A percentile compares a stretch with the other conserved stretches of the same genome.
Evolutionary conservation across 2,888 invertebrate species (phyloP).

Genomic region (Lithophane leautieri): DNA sequence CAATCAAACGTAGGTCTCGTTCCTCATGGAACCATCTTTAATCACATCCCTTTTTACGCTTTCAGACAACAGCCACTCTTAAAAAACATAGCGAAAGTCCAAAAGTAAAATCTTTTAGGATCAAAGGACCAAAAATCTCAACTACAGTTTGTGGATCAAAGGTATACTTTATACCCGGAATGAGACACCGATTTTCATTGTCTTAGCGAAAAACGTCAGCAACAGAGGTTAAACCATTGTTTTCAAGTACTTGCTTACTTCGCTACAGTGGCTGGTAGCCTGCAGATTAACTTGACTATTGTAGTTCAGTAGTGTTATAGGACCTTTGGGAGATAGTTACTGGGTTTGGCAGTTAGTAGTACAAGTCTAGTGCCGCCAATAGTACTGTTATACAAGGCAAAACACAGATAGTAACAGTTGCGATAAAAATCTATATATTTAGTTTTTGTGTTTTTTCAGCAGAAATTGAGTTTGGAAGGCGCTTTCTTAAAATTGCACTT

Average conservation of each 20-base stretch:
- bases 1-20: background rate
- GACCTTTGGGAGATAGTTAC: slow-evolving; percentile 31
- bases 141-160: slow-evolving; percentile 28
- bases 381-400: background rate
- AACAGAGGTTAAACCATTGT: slow-evolving; percentile 48
- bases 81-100: slow-evolving; percentile 1
- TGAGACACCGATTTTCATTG: slow-evolving; percentile 39
- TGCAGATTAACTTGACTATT: slow-evolving; percentile 49
- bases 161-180: slow-evolving; percentile 32
- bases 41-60: background rate
- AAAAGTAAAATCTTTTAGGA: slow-evolving; percentile 2
- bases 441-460: too few species aligned
- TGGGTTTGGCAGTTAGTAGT: background rate
- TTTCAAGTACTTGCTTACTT: slow-evolving; percentile 25
- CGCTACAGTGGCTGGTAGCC: slow-evolving; percentile 27
- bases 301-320: slow-evolving; percentile 23
- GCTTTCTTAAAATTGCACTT: background rate
- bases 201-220: slow-evolving; percentile 51
- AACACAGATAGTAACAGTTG: background rate
- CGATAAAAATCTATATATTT: background rate
- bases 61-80: background rate
- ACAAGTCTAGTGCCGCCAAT: background rate
- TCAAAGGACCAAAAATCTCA: slow-evolving; percentile 24
- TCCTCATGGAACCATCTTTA: background rate
- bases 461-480: background rate